Base-by-base conservation (phyloP, 92 coral and sea anemone species). In the Actinernus sp. region DNA sequence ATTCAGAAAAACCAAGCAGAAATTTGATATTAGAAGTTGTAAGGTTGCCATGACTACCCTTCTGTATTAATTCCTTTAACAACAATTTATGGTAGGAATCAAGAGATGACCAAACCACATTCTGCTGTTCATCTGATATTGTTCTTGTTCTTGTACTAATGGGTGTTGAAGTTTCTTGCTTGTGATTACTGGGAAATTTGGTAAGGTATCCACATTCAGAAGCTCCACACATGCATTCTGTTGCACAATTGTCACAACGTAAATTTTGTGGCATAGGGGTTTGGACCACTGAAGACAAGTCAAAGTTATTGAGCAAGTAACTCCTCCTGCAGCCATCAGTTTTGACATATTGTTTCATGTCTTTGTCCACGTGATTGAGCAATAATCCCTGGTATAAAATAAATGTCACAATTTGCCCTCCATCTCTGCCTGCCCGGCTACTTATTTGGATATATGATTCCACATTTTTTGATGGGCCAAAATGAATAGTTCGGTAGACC, bases 341-440 rank as follows among this genome's bases (percentile, higher is more conserved):
- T 16, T 25, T 4, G 2, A 74, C 40, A 49, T 64, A 82, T 7
- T 49, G 49, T 44, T 68, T 57, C 0, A 77, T 84, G 34, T 85
- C 82, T 31, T 46, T 61, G 52, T 64, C 79, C 1, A 79, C 83
- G 66, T 86, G 92, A 26, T 43, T 72, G 3, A 79, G 55, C 78
- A 72, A 13, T 29, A 85, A 25, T 26, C 92, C 83, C 22, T 85
- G 67, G 14, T 64, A 79, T 13, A 85, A 28, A 1, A 85, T 11
- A 18, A 13, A 79, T 47, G 83, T 68, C 16, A 38, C 28, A 43
- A 72, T 63, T 31, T 79, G 87, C 45, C 49, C 39, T 2, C 87
- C 82, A 65, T 85, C 83, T 40, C 91, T 78, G 37, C 91, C 91
- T 20, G 87, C 83, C 3, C 83, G 44, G 2, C 87, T 87, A 12